A percentile compares a stretch with the other conserved stretches of the same genome.
Evolutionary conservation across 2,113 vertebrate genomes (phyloP).

Genomic region (Macquaria ambigua): DNA sequence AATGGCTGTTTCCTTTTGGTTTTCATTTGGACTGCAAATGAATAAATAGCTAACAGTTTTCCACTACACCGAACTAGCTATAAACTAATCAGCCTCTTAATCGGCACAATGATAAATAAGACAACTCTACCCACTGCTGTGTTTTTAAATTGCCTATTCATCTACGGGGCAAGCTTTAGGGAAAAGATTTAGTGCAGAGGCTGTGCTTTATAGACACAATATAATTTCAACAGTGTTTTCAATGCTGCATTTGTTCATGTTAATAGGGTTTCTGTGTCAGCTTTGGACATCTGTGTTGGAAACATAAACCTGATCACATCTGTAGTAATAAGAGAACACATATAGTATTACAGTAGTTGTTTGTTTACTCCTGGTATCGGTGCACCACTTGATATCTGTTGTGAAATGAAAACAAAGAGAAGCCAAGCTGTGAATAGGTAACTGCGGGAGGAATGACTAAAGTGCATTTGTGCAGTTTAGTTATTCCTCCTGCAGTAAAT

Average conservation of each 20-base stretch:
- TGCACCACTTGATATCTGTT: not conserved
- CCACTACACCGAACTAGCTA: constrained; percentile 58
- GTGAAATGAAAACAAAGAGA: constrained; percentile 33
- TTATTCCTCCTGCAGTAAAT: constrained; percentile 23
- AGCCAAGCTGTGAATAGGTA: constrained; percentile 35
- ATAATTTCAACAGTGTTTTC: constrained; percentile 58
- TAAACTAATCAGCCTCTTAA: constrained; percentile 77
- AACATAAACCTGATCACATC: constrained; percentile 40
- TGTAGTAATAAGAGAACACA: constrained; percentile 4
- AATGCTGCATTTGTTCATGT: constrained; percentile 28
- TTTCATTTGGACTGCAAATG: constrained; percentile 60
- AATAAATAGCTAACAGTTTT: constrained; percentile 66
- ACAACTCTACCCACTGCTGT: constrained; percentile 78
- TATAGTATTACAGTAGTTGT: not conserved
- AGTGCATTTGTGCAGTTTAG: constrained; percentile 13
- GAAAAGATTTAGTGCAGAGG: constrained; percentile 39
- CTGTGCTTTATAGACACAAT: constrained; percentile 61
- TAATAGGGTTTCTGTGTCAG: constrained; percentile 47
- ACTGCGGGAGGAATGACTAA: constrained; percentile 20
- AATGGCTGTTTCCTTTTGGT: constrained; percentile 43
- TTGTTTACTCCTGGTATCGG: not conserved
- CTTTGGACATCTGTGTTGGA: constrained; percentile 39
- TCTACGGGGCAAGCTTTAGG: constrained; percentile 67
- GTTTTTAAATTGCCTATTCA: constrained; percentile 83
- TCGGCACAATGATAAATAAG: constrained; percentile 76